Evolutionary conservation across 1,140 invertebrate species (phyloP).

Genomic region (Battus philenor): DNA sequence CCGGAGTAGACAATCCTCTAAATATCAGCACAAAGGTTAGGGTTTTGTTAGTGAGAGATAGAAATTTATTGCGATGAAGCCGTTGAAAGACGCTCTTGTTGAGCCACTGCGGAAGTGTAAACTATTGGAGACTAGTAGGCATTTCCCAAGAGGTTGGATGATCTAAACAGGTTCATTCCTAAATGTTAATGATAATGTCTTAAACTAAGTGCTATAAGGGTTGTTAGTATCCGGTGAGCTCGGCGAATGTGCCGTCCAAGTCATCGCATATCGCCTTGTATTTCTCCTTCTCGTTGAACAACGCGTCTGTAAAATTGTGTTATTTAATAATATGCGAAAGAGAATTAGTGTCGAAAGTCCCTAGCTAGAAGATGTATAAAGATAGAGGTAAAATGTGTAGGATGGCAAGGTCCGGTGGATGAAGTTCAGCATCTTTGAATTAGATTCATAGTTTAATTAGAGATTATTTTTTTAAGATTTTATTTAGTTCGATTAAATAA

Average conservation of each 20-base stretch:
- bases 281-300: slow-evolving; percentile 95
- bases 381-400: not conserved
- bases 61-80: slow-evolving; percentile 26
- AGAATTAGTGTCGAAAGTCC: slow-evolving; percentile 3
- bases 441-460: slow-evolving; percentile 3
- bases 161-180: slow-evolving; percentile 19
- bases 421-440: not conserved
- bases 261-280: slow-evolving; percentile 97
- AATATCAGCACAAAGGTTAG: slow-evolving; percentile 30
- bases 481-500: not conserved
- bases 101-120: not conserved
- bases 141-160: slow-evolving; percentile 19
- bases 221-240: slow-evolving; percentile 89
- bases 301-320: slow-evolving; percentile 67
- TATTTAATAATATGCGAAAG: slow-evolving; percentile 46
- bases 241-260: slow-evolving; percentile 97
- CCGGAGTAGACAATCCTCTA: slow-evolving; percentile 20
- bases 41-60: slow-evolving; percentile 33
- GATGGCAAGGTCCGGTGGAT: not conserved
- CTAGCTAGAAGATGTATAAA: slow-evolving; percentile 1
- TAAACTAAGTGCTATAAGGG: slow-evolving; percentile 58
- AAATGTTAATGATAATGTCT: slow-evolving; percentile 53
- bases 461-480: slow-evolving; percentile 14
- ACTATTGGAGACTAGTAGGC: not conserved
- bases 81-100: not conserved